Conservation (phyloP, 2,888 invertebrate species). For the Drosophila pseudotalamancana region DNA sequence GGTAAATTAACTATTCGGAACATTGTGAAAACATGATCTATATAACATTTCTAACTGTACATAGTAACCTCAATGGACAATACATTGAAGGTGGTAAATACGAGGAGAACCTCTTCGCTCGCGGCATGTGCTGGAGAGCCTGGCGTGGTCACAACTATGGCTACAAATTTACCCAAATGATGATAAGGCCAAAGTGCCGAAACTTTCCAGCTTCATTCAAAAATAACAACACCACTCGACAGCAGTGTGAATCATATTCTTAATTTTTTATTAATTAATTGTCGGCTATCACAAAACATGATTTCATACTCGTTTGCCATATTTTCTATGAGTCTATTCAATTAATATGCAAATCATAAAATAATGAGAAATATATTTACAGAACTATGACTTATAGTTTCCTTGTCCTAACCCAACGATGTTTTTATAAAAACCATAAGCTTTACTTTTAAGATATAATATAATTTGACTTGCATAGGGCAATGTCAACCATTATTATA, state of each 20-base stretch:
- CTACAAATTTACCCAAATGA: slow-evolving; percentile 87
- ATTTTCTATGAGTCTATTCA: background rate
- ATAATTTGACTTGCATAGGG: background rate
- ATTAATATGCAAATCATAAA: background rate
- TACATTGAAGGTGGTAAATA: slow-evolving; percentile 76
- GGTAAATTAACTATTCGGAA: slow-evolving; percentile 78
- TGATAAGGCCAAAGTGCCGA: slow-evolving; percentile 85
- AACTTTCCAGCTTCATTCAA: slow-evolving; percentile 25
- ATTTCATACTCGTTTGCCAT: background rate
- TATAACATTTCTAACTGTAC: background rate
- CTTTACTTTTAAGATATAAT: background rate
- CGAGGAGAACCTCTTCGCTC: slow-evolving; percentile 83
- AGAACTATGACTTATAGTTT: no score
- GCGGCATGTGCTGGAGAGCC: slow-evolving; percentile 89
- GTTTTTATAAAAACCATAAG: background rate
- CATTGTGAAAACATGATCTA: background rate
- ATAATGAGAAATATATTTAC: background rate
- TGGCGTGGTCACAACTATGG: slow-evolving; percentile 88
- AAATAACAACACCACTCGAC: background rate
- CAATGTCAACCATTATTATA: background rate
- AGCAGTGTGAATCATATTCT: slow-evolving; percentile 17
- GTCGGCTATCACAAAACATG: background rate
- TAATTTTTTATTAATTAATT: background rate
- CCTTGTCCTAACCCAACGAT: no score
- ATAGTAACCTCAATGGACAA: slow-evolving; percentile 88